Conservation (phyloP, 2,888 invertebrate species). For the Prosopocoilus inquinatus region DNA sequence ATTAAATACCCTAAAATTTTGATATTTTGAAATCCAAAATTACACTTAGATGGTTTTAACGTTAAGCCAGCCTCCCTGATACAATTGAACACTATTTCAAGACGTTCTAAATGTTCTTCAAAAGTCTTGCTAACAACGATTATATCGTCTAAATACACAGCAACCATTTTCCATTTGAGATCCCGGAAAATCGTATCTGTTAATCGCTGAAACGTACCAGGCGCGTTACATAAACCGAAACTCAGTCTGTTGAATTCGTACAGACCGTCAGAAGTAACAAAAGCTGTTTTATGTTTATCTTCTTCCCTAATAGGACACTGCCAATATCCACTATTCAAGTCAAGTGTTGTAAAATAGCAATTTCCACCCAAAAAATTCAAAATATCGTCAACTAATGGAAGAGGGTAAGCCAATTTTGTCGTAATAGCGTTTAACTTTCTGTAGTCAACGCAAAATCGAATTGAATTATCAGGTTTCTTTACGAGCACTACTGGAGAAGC, state of each 20-base stretch:
- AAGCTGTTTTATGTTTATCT: slow-evolving; percentile 27
- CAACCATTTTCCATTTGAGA: slow-evolving; percentile 26
- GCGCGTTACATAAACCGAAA: slow-evolving; percentile 32
- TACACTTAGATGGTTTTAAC: slow-evolving; percentile 1
- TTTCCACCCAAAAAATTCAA: slow-evolving; percentile 23
- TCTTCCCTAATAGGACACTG: slow-evolving; percentile 21
- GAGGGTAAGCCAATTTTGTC: slow-evolving; percentile 2
- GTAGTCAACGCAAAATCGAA: slow-evolving; percentile 4
- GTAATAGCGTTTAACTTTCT: slow-evolving; percentile 5
- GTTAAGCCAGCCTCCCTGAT: slow-evolving; percentile 8
- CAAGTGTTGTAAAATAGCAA: slow-evolving; percentile 26
- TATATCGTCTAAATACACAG: slow-evolving; percentile 30
- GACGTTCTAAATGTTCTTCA: slow-evolving; percentile 1
- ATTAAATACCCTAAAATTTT: slow-evolving; percentile 24
- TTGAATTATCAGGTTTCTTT: background rate
- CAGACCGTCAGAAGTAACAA: slow-evolving; percentile 25
- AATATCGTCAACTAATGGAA: slow-evolving; percentile 28
- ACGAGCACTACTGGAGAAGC: too few relatives aligned
- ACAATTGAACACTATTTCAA: slow-evolving; percentile 4
- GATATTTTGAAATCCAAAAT: background rate
- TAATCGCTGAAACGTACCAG: slow-evolving; percentile 27
- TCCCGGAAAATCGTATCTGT: slow-evolving; percentile 26
- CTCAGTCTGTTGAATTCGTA: slow-evolving; percentile 29
- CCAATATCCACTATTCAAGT: slow-evolving; percentile 30
- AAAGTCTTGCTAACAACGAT: slow-evolving; percentile 10